Base-by-base conservation (phyloP, 2,888 invertebrate genomes). In the Hybos culiciformis region DNA sequence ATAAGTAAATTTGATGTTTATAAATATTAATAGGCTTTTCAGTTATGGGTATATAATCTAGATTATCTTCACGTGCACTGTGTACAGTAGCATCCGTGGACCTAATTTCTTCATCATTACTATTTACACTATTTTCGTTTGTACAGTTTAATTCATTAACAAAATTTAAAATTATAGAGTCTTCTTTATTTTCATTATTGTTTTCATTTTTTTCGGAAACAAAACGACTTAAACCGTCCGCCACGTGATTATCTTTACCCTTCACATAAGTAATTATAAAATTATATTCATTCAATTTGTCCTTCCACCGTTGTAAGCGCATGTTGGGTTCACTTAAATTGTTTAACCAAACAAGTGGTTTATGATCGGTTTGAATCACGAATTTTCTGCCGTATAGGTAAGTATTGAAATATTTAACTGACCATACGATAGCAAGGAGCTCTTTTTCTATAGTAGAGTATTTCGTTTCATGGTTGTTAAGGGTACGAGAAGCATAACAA, bases 381-480 rank as follows among this genome's bases (percentile, higher is more conserved):
- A 47, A 47, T 17, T 43, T 41, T 3, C 38, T 15, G 9, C 47
- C 47, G 24, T 21, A 45, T 9, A 47, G 26, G 14, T 47, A 47
- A 1, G 37, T 42, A 33, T 41, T 39, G 15, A 44, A 40, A 19
- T 46, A 44, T 36, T 43, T 43, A 2, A 19, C 17, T 5, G 43
- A 14, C 37, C 37, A 42, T 1, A 47, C 37, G 2, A 47, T 45
- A 1, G 45, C 43, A 1, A 47, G 37, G 4, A 45, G n/a, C 20
- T 43, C 43, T 18, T 45, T 47, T 18, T 45, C 45, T 2, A 45
- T 39, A 3, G 43, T 39, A 3, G 43, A 45, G 9, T 47, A 45
- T 2, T n/a, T 29, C 1, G 3, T 32, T 26, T 47, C 43, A 14
- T 45, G 43, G 6, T 45, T 31, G 15, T 45, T 45, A 2, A 43